Evolutionary conservation across 2,113 vertebrate species (phyloP).

Genomic region (Callithrix jacchus): DNA sequence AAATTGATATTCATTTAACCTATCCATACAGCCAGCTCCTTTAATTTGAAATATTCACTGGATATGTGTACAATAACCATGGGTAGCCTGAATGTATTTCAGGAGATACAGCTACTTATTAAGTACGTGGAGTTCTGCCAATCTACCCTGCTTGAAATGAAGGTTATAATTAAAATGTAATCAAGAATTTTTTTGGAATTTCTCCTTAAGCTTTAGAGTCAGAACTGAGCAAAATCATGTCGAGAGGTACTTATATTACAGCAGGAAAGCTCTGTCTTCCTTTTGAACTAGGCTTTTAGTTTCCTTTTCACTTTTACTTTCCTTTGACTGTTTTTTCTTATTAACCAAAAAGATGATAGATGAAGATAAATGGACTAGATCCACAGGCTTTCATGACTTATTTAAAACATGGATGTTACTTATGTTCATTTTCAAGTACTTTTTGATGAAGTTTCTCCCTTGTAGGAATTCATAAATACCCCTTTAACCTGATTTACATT

Average conservation of each 20-base stretch:
- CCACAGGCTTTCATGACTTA: background rate
- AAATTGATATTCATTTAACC: constrained; percentile 64
- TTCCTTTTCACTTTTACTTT: constrained; percentile 26
- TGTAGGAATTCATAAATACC: constrained; percentile 8
- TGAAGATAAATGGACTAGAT: background rate
- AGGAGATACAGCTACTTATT: constrained; percentile 64
- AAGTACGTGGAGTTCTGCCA: constrained; percentile 71
- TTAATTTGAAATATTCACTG: constrained; percentile 59
- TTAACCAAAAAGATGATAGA: background rate
- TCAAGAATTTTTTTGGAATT: constrained; percentile 65
- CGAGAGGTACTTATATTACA: constrained; percentile 52
- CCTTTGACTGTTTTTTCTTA: background rate
- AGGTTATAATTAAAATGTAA: constrained; percentile 76
- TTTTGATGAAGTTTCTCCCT: background rate
- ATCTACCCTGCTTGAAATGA: constrained; percentile 26
- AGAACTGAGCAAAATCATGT: constrained; percentile 66
- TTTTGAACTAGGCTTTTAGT: constrained; percentile 45
- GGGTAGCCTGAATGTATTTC: constrained; percentile 55
- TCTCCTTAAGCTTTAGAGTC: constrained; percentile 58
- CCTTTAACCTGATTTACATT: background rate
- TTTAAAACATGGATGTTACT: background rate
- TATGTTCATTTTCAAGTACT: background rate
- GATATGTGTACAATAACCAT: constrained; percentile 19
- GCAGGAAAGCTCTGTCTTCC: constrained; percentile 48
- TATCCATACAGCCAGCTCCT: constrained; percentile 34